Evolutionary conservation across 2,113 vertebrate genomes (phyloP).

Genomic region (Siniperca chuatsi): DNA sequence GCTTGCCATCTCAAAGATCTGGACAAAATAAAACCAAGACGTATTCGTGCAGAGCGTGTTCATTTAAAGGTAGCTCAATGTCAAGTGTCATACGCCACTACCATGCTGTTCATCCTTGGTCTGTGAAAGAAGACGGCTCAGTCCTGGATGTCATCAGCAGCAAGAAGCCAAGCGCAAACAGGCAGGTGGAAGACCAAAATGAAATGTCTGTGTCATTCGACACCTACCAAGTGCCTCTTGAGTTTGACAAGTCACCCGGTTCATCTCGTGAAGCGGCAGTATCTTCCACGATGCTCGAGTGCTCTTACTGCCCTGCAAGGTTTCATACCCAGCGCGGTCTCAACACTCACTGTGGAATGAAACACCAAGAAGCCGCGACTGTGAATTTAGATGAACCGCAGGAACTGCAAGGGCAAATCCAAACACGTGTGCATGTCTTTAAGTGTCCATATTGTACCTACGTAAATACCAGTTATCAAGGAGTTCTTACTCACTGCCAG

Average conservation of each 20-base stretch:
- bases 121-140: constrained; percentile 88
- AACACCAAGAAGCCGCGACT: constrained; percentile 79
- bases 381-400: constrained; percentile 82
- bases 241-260: constrained; percentile 77
- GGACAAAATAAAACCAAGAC: constrained; percentile 81
- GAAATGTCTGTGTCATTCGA: constrained; percentile 58
- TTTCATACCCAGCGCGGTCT: constrained; percentile 87
- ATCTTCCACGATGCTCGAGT: constrained; percentile 81
- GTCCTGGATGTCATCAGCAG: constrained; percentile 87
- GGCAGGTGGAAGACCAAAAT: constrained; percentile 58
- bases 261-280: constrained; percentile 78
- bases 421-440: constrained; percentile 72
- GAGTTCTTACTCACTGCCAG: constrained; percentile 91
- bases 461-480: constrained; percentile 88
- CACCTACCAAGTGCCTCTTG: constrained; percentile 74
- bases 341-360: constrained; percentile 88
- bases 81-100: constrained; percentile 89
- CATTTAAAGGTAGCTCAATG: constrained; percentile 88
- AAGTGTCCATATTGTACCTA: constrained; percentile 92
- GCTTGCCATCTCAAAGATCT: constrained; percentile 51
- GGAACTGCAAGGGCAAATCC: constrained; percentile 57
- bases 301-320: constrained; percentile 84
- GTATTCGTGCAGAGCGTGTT: constrained; percentile 88
- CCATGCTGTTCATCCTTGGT: constrained; percentile 89
- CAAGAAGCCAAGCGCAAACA: constrained; percentile 78